phyloP scores from a whole-genome alignment of 2,797 vertebrate species.

The Esox lucius region DNA sequence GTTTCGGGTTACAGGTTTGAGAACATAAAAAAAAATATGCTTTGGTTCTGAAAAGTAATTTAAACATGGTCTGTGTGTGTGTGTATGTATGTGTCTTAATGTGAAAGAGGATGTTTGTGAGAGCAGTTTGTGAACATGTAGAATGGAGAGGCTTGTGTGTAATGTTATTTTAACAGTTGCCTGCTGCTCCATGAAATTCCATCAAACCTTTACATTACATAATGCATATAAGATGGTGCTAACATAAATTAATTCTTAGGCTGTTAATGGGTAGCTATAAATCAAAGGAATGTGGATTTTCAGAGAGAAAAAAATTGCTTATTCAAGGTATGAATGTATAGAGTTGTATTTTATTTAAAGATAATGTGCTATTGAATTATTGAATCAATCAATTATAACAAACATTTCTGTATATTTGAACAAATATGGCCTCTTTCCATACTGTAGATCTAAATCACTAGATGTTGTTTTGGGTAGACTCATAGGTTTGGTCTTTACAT shows the following conservation, averaged over 20 bases:
- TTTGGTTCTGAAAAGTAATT: too few relatives aligned
- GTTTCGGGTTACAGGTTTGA: too few relatives aligned
- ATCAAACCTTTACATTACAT: constrained; percentile 18
- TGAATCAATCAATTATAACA: not conserved
- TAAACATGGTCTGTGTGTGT: too few relatives aligned
- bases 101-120: too few relatives aligned
- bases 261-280: constrained; percentile 31
- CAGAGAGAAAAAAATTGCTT: constrained; percentile 13
- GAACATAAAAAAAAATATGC: too few relatives aligned
- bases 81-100: too few relatives aligned
- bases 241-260: constrained; percentile 16
- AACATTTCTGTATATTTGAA: not conserved
- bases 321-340: constrained; percentile 37
- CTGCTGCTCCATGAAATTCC: constrained; percentile 8
- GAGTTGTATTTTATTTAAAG: constrained; percentile 34
- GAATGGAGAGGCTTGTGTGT: too few relatives aligned
- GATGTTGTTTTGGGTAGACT: not conserved
- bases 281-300: constrained; percentile 51
- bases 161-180: not conserved
- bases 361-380: constrained; percentile 38
- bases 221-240: constrained; percentile 23
- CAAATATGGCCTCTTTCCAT: not conserved
- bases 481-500: not conserved
- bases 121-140: too few relatives aligned
- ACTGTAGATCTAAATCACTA: not conserved